A percentile compares a stretch with the other conserved stretches of the same genome.
Evolutionary conservation across 2,113 vertebrate genomes (phyloP).

Genomic region (Pteropus alecto): DNA sequence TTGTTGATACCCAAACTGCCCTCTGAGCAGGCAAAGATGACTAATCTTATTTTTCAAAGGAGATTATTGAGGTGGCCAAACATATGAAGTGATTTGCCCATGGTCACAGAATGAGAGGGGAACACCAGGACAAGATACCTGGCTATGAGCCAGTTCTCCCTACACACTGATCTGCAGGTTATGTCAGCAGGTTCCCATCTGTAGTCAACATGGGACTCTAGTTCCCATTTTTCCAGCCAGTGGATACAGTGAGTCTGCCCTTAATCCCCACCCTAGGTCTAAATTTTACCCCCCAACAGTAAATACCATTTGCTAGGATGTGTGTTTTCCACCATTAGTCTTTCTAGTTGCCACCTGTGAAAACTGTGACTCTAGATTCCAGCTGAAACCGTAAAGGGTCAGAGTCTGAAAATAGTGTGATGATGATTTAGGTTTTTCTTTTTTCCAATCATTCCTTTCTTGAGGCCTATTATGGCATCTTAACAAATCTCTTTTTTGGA

Average conservation of each 20-base stretch:
- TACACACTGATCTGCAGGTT: fast-evolving
- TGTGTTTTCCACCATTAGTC: not conserved
- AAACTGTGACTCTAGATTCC: not conserved
- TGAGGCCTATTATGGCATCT: not conserved
- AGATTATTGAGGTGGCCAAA: not conserved
- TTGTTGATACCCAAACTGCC: fast-evolving
- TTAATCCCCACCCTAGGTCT: not conserved
- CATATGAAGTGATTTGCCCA: not conserved
- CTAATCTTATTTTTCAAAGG: not conserved
- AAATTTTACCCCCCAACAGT: not conserved
- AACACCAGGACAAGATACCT: fast-evolving
- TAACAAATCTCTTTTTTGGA: not conserved
- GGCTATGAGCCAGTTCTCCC: no score
- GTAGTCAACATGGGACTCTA: not conserved
- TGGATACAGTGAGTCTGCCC: not conserved
- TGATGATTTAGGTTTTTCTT: not conserved
- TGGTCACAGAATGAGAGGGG: not conserved
- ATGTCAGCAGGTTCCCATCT: not conserved
- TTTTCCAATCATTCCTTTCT: not conserved
- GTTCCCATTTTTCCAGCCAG: not conserved
- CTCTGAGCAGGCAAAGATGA: not conserved
- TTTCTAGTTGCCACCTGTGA: not conserved
- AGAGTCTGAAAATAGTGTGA: not conserved
- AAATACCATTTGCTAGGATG: not conserved
- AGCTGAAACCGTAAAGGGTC: not conserved